Percentiles rank a stretch among this genome's conserved stretches.
Evolutionary conservation across 2,888 invertebrate species (phyloP).

Genomic region (Amaurobius ferox): DNA sequence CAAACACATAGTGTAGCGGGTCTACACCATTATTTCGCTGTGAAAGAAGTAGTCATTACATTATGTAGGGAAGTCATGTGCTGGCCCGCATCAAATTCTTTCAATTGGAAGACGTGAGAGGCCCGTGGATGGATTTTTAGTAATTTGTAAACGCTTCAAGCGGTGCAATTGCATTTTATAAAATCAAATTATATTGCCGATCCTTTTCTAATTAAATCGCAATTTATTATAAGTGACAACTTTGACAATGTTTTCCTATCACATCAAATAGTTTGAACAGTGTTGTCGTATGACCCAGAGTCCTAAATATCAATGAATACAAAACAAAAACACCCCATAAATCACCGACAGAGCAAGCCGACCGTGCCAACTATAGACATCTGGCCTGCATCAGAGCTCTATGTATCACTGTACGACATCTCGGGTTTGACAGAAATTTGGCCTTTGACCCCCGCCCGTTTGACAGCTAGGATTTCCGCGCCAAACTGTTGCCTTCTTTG

Average conservation of each 20-base stretch:
- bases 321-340: background rate
- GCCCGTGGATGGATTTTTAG: too few relatives aligned
- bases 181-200: too few relatives aligned
- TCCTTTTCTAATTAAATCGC: too few relatives aligned
- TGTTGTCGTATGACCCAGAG: background rate
- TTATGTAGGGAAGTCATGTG: too few relatives aligned
- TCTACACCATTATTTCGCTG: too few relatives aligned
- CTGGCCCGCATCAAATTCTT: too few relatives aligned
- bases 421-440: slow-evolving; percentile 11
- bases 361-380: slow-evolving; percentile 7
- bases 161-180: too few relatives aligned
- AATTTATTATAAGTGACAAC: background rate
- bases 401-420: slow-evolving; percentile 45
- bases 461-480: slow-evolving; percentile 6
- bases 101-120: too few relatives aligned
- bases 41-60: too few relatives aligned
- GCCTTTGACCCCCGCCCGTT: slow-evolving; percentile 3
- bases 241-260: background rate
- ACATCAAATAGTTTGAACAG: background rate
- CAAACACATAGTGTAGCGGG: too few relatives aligned
- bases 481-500: slow-evolving; percentile 11
- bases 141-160: too few relatives aligned
- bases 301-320: background rate
- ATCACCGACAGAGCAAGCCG: background rate
- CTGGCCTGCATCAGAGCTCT: slow-evolving; percentile 45